A percentile compares a stretch with the other conserved stretches of the same genome.
Evolutionary conservation across 2,888 invertebrate species (phyloP).

Genomic region (Gastracanthus pulcherrimus): DNA sequence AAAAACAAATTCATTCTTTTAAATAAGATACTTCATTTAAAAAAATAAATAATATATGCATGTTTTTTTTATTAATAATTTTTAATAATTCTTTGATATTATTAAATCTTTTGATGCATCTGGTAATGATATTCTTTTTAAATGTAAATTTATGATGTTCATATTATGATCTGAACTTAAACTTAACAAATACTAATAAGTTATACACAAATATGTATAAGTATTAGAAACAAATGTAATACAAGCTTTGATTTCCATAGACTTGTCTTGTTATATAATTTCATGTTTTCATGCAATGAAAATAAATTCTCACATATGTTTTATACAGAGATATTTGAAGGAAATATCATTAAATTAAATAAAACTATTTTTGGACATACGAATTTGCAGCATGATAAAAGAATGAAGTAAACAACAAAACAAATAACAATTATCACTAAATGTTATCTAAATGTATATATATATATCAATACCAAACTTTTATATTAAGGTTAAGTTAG

Average conservation of each 20-base stretch:
- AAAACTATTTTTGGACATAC: not conserved
- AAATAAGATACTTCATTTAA: too few relatives aligned
- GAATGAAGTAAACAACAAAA: constrained; percentile 14
- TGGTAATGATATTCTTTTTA: not conserved
- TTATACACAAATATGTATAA: too few relatives aligned
- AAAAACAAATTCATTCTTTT: too few relatives aligned
- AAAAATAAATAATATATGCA: too few relatives aligned
- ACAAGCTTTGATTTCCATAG: not conserved
- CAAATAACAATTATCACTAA: not conserved
- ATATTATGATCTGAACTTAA: too few relatives aligned
- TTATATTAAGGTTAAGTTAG: constrained; percentile 4
- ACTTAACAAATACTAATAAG: too few relatives aligned
- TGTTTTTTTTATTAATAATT: too few relatives aligned
- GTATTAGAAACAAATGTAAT: not conserved
- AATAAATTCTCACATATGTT: constrained; percentile 16
- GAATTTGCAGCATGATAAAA: not conserved
- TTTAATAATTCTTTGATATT: too few relatives aligned
- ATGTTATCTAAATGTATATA: not conserved
- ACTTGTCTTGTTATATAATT: constrained; percentile 33
- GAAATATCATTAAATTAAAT: not conserved
- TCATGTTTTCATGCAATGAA: not conserved
- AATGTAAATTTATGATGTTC: too few relatives aligned
- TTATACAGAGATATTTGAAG: not conserved
- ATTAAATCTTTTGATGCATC: not conserved
- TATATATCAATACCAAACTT: not conserved